Evolutionary conservation across 2,888 invertebrate species (phyloP), one percentile per base, ranked within the genome.

Genomic region (Heteromyza rotundicornis): DNA sequence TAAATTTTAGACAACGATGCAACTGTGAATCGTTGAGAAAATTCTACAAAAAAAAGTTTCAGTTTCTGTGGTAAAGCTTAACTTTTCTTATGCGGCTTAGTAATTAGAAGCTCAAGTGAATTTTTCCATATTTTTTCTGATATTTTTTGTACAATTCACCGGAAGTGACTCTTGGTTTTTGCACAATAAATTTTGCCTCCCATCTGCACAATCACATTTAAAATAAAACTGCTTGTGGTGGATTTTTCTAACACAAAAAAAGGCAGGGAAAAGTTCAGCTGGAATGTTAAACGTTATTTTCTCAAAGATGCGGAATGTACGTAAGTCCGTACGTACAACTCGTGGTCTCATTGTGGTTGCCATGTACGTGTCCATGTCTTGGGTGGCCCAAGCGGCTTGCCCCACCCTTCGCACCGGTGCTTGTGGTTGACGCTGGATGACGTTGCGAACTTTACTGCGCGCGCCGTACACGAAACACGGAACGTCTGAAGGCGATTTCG

Each of bases 161-260:
- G 80, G 79, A 80, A 79, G 79, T 79, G 77, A 78, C 77, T 77
- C 68, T 77, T 71, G 70, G 72, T 78, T 79, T 77, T 78, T 77
- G 62, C 68, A 69, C 69, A 67, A 77, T 74, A 76, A 77, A 78
- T 76, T 78, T 70, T 65, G 66, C 70, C 69, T 74, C 71, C 47
- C 54, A 68, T 60, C 70, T 66, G 60, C 27, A 40, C 19, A 70
- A 69, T 68, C 68, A 70, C 67, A 70, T 72, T 74, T 71, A 73
- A 74, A 73, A 73, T 73, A 68, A 71, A 76, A 72, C 73, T 75
- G 66, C 71, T 62, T 64, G 69, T 68, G 71, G 72, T 72, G 73
- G 74, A 47, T 40, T 40, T 40, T 14, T n/a, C n/a, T n/a, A n/a
- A n/a, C n/a, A n/a, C n/a, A 40, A n/a, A 14, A 51, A 51, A 74